Evolutionary conservation across 2,797 vertebrate genomes (phyloP).

Genomic region (Aulostomus chinensis): DNA sequence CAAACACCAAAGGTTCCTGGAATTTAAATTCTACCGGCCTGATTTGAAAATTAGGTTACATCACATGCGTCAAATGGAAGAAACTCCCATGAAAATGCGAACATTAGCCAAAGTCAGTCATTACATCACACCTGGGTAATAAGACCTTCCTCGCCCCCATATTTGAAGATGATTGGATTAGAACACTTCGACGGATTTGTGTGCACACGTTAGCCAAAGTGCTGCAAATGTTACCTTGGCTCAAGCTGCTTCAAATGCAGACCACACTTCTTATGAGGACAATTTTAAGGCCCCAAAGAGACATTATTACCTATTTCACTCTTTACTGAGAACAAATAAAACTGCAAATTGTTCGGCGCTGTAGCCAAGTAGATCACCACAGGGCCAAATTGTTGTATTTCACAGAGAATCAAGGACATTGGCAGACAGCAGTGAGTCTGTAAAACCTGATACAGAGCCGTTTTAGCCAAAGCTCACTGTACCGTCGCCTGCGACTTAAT

Average conservation of each 20-base stretch:
- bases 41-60: too few relatives aligned
- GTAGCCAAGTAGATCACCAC: slow-evolving; percentile 3
- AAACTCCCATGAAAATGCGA: too few relatives aligned
- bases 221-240: background rate
- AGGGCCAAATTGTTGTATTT: slow-evolving; percentile 16
- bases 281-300: background rate
- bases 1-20: too few relatives aligned
- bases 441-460: slow-evolving; percentile 46
- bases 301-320: slow-evolving; percentile 1
- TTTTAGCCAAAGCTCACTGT: slow-evolving; percentile 19
- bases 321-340: slow-evolving; percentile 16
- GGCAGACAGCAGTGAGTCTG: too few relatives aligned
- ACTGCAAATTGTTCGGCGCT: background rate
- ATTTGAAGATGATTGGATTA: background rate
- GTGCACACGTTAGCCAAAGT: background rate
- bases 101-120: background rate
- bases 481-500: slow-evolving; percentile 13
- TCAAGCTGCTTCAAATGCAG: slow-evolving; percentile 3
- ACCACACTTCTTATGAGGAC: background rate
- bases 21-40: too few relatives aligned
- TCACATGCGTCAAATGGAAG: too few relatives aligned
- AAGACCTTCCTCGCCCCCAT: background rate
- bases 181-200: background rate
- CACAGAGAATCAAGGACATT: too few relatives aligned
- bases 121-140: background rate